Evolutionary conservation across 2,888 invertebrate species (phyloP), one percentile per base, ranked within the genome.

Genomic region (Lymantria monacha): DNA sequence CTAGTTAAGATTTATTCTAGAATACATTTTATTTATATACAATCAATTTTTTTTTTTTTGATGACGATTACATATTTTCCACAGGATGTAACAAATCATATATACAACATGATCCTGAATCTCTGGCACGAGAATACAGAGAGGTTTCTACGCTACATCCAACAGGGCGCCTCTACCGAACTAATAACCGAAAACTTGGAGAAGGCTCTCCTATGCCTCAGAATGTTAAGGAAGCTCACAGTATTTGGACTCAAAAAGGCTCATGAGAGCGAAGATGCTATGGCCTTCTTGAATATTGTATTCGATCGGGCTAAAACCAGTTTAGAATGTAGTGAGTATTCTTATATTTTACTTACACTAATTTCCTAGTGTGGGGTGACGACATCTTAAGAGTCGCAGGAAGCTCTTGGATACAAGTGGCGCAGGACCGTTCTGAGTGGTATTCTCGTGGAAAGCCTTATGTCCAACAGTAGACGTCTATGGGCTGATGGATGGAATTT

Each of bases 191-290:
- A 93, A 51, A 93, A 94, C 46, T 80, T 98, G 71, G 97, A 97
- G 72, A 96, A 96, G 69, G 96, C 97, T 0, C 91, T 96, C 7
- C 91, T 97, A 0, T 93, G 95, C n/a, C 89, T 97, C 31, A 94
- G 96, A 79, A 95, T 97, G 71, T 81, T 98, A 61, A 93, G 97
- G 66, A 97, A 97, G 79, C 87, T 98, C 44, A 94, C 96, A 0
- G 94, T 96, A 14, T 95, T 95, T 75, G 98, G 98, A 0, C 95
- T 97, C 66, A 94, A 94, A 68, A 95, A 95, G 63, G 95, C 96
- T 0, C 95, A 96, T 51, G 93, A 95, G 68, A 95, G 94, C 66
- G 93, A 93, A 55, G 94, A 95, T 67, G 96, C 96, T 15, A 93
- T 95, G 80, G 92, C 93, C 0, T 98, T 98, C 77, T 81, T 98